Evolutionary conservation across 2,113 vertebrate genomes (phyloP), one percentile per base, ranked within the genome.

Genomic region (Hippocampus barbouri): DNA sequence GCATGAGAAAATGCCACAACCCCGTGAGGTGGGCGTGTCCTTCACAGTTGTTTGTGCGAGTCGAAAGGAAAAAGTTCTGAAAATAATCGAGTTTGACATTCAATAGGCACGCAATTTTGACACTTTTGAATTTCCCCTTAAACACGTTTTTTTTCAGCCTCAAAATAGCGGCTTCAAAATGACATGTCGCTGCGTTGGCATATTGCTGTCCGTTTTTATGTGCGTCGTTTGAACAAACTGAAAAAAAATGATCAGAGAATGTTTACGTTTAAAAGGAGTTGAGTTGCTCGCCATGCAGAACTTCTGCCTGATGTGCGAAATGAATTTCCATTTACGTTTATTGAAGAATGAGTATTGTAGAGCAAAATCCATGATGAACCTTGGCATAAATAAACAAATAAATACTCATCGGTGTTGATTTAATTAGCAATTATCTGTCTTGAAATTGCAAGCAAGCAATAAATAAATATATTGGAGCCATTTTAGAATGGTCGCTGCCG

Each of bases 1-100:
- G 62, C 62, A 65, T 65, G 40, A 65, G 62, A 65, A 65, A 43
- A 41, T 43, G 62, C 4, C 40, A 43, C 62, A n/a, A 27, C 6
- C 12, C 10, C 4, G 56, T 12, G 38, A 23, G 34, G 40, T 34
- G 9, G 61, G 61, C 9, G 9, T 12, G 30, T 63, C 34, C 20
- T 40, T 21, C 38, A 63, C 8, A 21, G 11, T n/a, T 41, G 41
- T n/a, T 43, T 65, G 8, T 65, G 40, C 15, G 1, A 6, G 8
- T 10, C 1, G 1, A 12, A 20, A 12, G 16, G 8, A 41, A 40
- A 38, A 8, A 38, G 25, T 60, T 15, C 6, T 9, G 51, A 54
- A 54, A 56, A 23, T 56, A 56, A 11, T 23, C 21, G 3, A 56
- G 2, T 54, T 51, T 20, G 18, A 51, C 18, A 20, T 20, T 20